Evolutionary conservation across 2,888 invertebrate genomes (phyloP).

Genomic region (Prenolepis imparis): DNA sequence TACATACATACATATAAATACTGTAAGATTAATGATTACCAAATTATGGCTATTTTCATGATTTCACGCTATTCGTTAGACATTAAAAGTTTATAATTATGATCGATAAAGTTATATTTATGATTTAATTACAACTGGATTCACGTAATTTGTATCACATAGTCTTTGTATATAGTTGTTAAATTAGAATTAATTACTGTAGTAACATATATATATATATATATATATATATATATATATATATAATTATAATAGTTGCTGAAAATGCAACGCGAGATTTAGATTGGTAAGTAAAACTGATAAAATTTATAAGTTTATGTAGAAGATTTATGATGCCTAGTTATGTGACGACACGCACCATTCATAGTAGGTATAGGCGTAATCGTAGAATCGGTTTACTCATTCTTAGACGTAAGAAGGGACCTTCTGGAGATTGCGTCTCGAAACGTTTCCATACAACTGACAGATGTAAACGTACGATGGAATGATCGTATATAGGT

Average conservation of each 20-base stretch:
- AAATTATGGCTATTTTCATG: constrained; percentile 4
- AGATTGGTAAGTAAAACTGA: not conserved
- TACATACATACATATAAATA: not conserved
- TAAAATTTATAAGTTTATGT: constrained; percentile 35
- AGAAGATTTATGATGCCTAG: constrained; percentile 56
- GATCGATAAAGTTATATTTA: constrained; percentile 23
- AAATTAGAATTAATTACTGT: constrained; percentile 65
- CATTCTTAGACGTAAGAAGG: constrained; percentile 61
- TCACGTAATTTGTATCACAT: not conserved
- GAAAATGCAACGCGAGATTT: constrained; percentile 42
- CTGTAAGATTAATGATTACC: not conserved
- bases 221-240: constrained; percentile 35
- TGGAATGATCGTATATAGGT: constrained; percentile 49
- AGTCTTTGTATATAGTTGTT: constrained; percentile 9
- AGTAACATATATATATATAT: constrained; percentile 37
- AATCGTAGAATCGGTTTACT: constrained; percentile 59
- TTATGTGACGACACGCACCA: constrained; percentile 56
- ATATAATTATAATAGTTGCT: constrained; percentile 60
- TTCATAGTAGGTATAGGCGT: constrained; percentile 47
- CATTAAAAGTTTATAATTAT: constrained; percentile 7
- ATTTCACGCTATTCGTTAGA: not conserved
- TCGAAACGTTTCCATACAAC: constrained; percentile 62
- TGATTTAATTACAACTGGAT: not conserved
- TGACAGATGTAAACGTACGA: constrained; percentile 53
- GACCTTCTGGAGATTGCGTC: constrained; percentile 58